These are phyloP conservation scores for Fragum sueziense DNA, from an alignment of 2,888 invertebrate genomes.

Conservation along the genomic window DNA sequence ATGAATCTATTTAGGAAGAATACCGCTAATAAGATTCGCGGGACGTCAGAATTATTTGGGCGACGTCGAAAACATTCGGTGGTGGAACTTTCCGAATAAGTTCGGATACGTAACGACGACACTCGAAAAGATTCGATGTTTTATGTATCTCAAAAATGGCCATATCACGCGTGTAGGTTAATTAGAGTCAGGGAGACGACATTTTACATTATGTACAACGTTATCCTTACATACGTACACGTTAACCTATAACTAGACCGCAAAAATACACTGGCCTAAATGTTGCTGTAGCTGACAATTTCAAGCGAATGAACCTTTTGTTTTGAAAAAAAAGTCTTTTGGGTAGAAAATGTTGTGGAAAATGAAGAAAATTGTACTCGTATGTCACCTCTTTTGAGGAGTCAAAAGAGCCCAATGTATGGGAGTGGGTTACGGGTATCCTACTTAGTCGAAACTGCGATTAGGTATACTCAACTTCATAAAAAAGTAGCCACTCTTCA, in stretches of 20 bases:
- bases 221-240: background rate
- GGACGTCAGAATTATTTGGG: no score
- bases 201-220: background rate
- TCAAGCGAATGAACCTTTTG: background rate
- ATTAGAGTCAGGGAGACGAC: conserved; percentile 4
- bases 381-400: background rate
- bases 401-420: background rate
- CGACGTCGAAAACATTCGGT: no score
- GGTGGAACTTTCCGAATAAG: no score
- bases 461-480: background rate
- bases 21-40: no score
- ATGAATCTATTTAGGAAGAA: no score
- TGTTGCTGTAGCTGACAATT: background rate
- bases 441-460: background rate
- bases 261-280: background rate
- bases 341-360: background rate
- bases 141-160: no score
- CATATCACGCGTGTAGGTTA: conserved; percentile 9
- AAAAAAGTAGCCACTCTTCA: no score
- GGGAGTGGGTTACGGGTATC: background rate
- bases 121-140: no score
- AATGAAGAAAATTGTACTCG: background rate
- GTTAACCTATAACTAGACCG: background rate
- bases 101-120: no score
- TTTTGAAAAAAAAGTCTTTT: background rate